Base-by-base conservation (phyloP, 2,888 invertebrate species). In the Lasioglossum lativentre region DNA sequence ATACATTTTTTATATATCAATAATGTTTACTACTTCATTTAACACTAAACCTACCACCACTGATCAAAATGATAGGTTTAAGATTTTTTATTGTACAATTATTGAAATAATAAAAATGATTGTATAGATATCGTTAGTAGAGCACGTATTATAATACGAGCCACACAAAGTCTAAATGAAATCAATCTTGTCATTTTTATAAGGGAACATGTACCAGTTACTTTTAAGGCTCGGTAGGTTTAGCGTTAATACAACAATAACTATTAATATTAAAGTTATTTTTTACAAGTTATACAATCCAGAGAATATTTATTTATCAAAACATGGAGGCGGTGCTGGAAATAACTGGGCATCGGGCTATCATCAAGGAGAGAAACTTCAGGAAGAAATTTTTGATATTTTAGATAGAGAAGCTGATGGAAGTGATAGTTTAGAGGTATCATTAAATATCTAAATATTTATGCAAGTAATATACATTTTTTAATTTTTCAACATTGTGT, bases 291-390 rank as follows among this genome's bases (percentile, higher is more conserved):
- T 99, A 23, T 99, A 99, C 95, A 99, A 99, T 95, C 99, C 98
- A 81, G 99, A 99, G 95, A 99, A 99, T 96, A 97, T 99, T 27
- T 99, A 98, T 95, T 95, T 99, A 79, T 99, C 99, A 0, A 99
- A 99, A 95, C 98, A 99, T 95, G 99, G 99, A 14, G 99, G 99
- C 78, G 99, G 99, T 82, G 99, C 99, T 8, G 99, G 99, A 75
- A 99, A 99, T 95, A 99, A 99, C 95, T 99, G 99, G 99, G 99
- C 99, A 0, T 98, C 98, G 30, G 99, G 99, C 1, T 99, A 98
- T 94, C 97, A 98, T 81, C 98, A 99, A 95, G 99, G 99, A 23
- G 99, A 99, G 94, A 97, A 97, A 93, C 95, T 99, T 3, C 98
- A 98, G 94, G 99, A 99, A 95, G 99, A 99, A 95, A 98, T 99